Evolutionary conservation across 2,113 vertebrate species (phyloP).

Genomic region (Varanus komodoensis): DNA sequence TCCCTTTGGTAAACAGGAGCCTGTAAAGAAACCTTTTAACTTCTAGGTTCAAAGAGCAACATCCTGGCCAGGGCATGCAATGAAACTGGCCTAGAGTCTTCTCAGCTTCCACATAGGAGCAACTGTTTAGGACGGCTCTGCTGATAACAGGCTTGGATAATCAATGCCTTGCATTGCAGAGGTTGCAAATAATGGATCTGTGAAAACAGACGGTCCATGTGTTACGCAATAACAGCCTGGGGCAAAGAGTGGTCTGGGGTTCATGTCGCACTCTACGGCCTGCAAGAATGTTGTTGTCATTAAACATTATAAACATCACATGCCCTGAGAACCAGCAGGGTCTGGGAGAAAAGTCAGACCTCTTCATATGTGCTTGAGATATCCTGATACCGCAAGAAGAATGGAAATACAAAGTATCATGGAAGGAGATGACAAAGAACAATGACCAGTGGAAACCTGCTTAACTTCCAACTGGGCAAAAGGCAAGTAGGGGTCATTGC

Average conservation of each 20-base stretch:
- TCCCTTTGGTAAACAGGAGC: neutral
- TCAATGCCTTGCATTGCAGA: neutral
- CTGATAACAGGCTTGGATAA: neutral
- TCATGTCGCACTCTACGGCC: neutral
- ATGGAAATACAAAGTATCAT: neutral
- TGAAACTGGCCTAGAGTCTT: neutral
- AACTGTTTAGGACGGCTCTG: neutral
- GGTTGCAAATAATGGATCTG: neutral
- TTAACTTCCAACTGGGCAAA: neutral
- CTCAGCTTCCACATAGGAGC: neutral
- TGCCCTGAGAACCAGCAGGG: neutral
- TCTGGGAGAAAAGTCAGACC: neutral
- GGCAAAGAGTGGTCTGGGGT: neutral
- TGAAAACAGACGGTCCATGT: neutral
- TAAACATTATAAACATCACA: neutral
- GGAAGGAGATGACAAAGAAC: neutral
- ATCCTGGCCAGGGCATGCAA: neutral
- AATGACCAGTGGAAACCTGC: neutral
- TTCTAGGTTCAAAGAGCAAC: neutral
- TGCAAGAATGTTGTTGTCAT: neutral
- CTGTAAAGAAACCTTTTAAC: neutral
- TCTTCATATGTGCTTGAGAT: neutral
- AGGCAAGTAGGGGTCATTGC: no score
- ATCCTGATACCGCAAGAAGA: neutral
- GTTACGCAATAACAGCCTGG: conserved; percentile 11